phyloP scores from a whole-genome alignment of 1,140 invertebrate genomes.

The Listronotus bonariensis region DNA sequence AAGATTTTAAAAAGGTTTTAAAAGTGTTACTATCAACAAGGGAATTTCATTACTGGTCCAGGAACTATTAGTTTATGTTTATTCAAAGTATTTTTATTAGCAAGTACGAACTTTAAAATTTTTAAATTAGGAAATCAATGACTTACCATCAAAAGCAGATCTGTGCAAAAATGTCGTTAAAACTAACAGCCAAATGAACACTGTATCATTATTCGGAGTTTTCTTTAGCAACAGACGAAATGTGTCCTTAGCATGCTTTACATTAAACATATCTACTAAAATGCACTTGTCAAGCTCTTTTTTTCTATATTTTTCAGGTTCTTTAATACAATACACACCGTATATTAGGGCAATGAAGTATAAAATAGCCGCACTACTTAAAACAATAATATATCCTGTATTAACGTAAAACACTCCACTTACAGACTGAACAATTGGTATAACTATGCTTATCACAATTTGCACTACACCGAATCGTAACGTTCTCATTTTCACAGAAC shows the following conservation, averaged over 20 bases:
- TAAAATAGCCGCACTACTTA: slow-evolving; percentile 39
- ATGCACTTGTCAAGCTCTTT: slow-evolving; percentile 25
- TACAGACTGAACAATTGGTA: slow-evolving; percentile 44
- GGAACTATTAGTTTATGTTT: background rate
- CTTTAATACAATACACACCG: slow-evolving; percentile 50
- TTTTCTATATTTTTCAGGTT: slow-evolving; percentile 35
- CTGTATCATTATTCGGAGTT: slow-evolving; percentile 38
- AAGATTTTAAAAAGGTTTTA: too few species aligned
- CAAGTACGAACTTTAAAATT: too few species aligned
- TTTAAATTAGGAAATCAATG: too few species aligned
- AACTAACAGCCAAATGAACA: slow-evolving; percentile 43
- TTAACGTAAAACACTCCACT: slow-evolving; percentile 48
- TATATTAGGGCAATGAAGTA: slow-evolving; percentile 45
- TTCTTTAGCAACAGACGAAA: slow-evolving; percentile 46
- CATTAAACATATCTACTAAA: slow-evolving; percentile 50
- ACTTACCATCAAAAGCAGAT: slow-evolving; percentile 43
- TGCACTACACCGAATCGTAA: slow-evolving; percentile 62
- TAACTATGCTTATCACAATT: slow-evolving; percentile 56
- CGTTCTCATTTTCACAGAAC: slow-evolving; percentile 59
- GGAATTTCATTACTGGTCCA: too few species aligned
- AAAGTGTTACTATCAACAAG: too few species aligned
- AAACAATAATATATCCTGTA: slow-evolving; percentile 48
- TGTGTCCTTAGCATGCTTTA: slow-evolving; percentile 48
- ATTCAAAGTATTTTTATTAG: background rate
- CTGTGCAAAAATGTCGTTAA: slow-evolving; percentile 42